Percentiles rank a stretch among this genome's conserved stretches.
Evolutionary conservation across 2,113 vertebrate genomes (phyloP).

Genomic region (Pomatorhinus ruficollis): DNA sequence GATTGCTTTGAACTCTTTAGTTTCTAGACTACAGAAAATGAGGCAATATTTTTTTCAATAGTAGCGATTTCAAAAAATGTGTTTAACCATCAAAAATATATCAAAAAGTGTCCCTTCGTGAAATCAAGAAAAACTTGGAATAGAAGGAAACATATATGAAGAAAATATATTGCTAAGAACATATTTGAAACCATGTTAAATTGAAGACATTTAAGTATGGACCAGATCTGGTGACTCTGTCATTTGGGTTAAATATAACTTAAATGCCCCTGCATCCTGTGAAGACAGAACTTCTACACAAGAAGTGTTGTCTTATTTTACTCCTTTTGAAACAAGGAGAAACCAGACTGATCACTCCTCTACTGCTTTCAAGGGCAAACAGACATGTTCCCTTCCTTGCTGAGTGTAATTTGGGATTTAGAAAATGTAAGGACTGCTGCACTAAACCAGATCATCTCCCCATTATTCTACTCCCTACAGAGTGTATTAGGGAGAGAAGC

Average conservation of each 20-base stretch:
- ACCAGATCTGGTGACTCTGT: not conserved
- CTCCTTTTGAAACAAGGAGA: not conserved
- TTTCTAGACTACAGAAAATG: not conserved
- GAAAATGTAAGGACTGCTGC: not conserved
- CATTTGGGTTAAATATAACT: not conserved
- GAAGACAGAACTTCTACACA: not conserved
- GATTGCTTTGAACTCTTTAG: not conserved
- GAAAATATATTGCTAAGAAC: not conserved
- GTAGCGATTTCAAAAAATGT: not conserved
- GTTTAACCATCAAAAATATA: not conserved
- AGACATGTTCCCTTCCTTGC: not conserved
- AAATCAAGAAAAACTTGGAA: not conserved
- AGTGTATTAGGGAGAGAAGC: not conserved
- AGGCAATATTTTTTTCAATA: not conserved
- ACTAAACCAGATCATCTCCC: not conserved
- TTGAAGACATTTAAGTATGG: not conserved
- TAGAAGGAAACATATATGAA: not conserved
- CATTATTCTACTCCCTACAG: not conserved
- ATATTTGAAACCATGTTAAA: not conserved
- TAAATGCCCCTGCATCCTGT: not conserved
- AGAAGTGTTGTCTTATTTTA: not conserved
- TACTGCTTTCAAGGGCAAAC: not conserved
- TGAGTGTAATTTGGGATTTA: not conserved
- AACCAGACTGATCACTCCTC: not conserved
- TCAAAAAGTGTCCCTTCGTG: not conserved